Evolutionary conservation across 2,888 invertebrate species (phyloP).

Genomic region (Tachystola acroxantha): DNA sequence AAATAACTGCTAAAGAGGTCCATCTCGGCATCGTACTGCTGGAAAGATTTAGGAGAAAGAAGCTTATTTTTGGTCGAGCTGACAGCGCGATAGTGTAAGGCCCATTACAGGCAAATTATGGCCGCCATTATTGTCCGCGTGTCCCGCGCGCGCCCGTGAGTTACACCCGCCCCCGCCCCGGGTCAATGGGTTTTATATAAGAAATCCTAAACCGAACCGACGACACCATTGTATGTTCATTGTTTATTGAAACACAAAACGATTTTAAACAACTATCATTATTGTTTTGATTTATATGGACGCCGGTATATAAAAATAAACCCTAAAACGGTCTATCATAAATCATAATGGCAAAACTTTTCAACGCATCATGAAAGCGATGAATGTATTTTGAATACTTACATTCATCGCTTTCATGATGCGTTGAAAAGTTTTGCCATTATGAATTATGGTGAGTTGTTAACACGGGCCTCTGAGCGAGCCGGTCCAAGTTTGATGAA

Average conservation of each 20-base stretch:
- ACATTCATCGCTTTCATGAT: no score
- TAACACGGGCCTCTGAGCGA: slow-evolving; percentile 32
- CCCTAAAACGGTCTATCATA: no score
- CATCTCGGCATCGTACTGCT: slow-evolving; percentile 30
- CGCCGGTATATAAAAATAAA: no score
- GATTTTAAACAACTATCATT: no score
- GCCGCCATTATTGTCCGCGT: slow-evolving; percentile 68
- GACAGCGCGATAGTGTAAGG: slow-evolving; percentile 75
- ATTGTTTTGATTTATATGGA: no score
- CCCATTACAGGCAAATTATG: slow-evolving; percentile 75
- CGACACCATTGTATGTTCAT: neutral
- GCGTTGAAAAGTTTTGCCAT: no score
- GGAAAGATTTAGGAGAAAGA: slow-evolving; percentile 52
- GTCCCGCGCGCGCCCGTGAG: slow-evolving; percentile 58
- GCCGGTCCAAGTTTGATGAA: slow-evolving; percentile 53
- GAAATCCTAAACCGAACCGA: slow-evolving; percentile 56
- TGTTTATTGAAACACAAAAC: neutral
- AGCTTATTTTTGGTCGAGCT: slow-evolving; percentile 70
- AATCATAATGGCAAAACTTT: no score
- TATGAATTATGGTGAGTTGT: slow-evolving; percentile 28
- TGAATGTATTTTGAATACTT: no score
- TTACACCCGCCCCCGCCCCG: slow-evolving; percentile 48
- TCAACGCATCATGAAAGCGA: no score
- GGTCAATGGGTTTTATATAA: slow-evolving; percentile 69
- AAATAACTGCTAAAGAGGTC: slow-evolving; percentile 40